Base-by-base conservation (phyloP, 2,888 invertebrate genomes). In the Drosophila robusta region DNA sequence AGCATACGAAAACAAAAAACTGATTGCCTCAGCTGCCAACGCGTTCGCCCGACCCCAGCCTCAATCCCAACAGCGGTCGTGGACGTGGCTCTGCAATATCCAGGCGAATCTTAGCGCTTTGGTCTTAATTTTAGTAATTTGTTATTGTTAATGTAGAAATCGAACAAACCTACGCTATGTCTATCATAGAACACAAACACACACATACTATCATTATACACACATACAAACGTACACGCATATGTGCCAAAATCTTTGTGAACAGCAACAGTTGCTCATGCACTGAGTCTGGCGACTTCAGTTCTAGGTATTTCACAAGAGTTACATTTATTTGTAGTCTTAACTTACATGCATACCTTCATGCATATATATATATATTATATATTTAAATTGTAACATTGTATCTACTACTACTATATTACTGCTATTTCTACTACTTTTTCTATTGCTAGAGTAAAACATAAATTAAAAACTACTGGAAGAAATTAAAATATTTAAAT, bases 1-100 rank as follows among this genome's bases (percentile, higher is more conserved):
- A 89, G 78, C 88, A 87, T 58, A 74, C 83, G 69, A 83, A 82
- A 74, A 73, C 83, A 85, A 89, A 80, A 87, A 80, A 82, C 80
- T 90, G 80, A 87, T 72, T 70, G 69, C 85, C 82, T 78, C 80
- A 70, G 78, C 73, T 70, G 80, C 67, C 56, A 56, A 39, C 57
- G 75, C 75, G 56, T 52, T 61, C 50, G 26, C 16, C 47, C 56
- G 36, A 52, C 56, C 44, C 38, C 66, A 56, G 26, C 24, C 16
- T 45, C 50, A 39, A 47, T 52, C 38, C 45, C 63, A 51, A 16
- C 22, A 22, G 26, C 8, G 26, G 26, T 1, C 26, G 32, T 32
- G 32, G 11, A 12, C 34, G 34, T 34, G 34, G 34, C 54, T 60
- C 61, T 52, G 68, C 80, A 72, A 80, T 66, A 86, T 63, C 50